Conservation (phyloP, 1,140 invertebrate species). For the Tetranychus urticae region DNA sequence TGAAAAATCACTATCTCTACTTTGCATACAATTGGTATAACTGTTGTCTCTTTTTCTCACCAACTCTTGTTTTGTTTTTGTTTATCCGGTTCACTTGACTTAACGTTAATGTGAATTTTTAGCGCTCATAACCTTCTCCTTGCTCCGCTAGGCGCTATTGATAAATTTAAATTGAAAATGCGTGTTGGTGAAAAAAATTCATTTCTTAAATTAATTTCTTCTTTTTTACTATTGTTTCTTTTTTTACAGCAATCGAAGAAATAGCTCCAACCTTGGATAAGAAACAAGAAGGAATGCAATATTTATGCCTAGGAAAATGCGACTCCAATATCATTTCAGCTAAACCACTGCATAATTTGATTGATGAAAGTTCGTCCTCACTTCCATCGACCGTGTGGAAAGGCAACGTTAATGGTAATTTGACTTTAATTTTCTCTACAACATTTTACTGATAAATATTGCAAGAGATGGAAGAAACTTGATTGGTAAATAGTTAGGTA, state of each 20-base stretch:
- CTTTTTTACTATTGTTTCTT: too few relatives aligned
- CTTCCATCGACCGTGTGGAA: neutral
- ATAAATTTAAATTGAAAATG: too few relatives aligned
- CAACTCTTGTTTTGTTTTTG: neutral
- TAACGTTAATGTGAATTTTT: neutral
- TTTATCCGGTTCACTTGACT: neutral
- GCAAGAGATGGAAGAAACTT: too few relatives aligned
- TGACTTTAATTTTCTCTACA: too few relatives aligned
- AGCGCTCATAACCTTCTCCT: too few relatives aligned
- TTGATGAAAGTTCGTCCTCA: neutral
- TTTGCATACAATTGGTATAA: neutral
- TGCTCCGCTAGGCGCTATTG: too few relatives aligned
- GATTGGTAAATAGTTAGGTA: too few relatives aligned
- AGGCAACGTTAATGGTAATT: slow-evolving; percentile 1
- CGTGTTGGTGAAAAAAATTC: too few relatives aligned
- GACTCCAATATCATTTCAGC: neutral
- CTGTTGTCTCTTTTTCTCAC: neutral
- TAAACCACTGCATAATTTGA: neutral
- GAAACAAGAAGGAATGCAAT: neutral
- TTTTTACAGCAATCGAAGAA: neutral
- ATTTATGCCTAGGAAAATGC: neutral
- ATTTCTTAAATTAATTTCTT: too few relatives aligned
- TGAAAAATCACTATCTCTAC: neutral
- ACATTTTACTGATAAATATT: too few relatives aligned
- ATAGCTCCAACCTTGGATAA: neutral